These are phyloP conservation scores for Rotaria sp. DNA, from an alignment of 2,888 invertebrate genomes.

Conservation along the genomic window DNA sequence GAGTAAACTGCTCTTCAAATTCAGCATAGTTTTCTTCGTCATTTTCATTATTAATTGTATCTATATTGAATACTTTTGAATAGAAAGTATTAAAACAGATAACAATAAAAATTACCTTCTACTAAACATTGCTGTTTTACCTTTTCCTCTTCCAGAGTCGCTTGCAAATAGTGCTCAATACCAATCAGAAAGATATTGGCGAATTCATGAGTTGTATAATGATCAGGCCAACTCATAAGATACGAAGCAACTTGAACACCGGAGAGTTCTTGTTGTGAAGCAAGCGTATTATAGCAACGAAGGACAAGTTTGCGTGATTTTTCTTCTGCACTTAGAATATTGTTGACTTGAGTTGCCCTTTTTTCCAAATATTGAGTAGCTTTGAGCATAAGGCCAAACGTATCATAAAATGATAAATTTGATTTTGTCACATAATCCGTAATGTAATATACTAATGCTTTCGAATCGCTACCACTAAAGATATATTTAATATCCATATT, in stretches of 20 bases:
- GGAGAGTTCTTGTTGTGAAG: background rate
- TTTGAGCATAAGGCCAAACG: background rate
- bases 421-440: too few relatives aligned
- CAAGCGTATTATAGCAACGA: background rate
- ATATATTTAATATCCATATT: background rate
- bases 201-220: background rate
- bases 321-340: background rate
- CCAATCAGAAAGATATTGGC: background rate
- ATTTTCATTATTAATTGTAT: background rate
- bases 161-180: background rate
- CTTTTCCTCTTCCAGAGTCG: background rate
- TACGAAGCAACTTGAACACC: background rate
- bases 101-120: background rate
- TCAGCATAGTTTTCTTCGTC: background rate
- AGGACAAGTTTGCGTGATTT: background rate
- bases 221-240: background rate
- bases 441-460: too few relatives aligned
- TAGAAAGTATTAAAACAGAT: too few relatives aligned
- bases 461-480: background rate
- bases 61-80: too few relatives aligned
- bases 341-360: background rate
- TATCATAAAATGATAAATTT: too few relatives aligned
- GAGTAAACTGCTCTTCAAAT: background rate
- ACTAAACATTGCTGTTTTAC: background rate
- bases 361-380: background rate